phyloP scores from a whole-genome alignment of 1,140 invertebrate species.

The Matsumurasca onukii region DNA sequence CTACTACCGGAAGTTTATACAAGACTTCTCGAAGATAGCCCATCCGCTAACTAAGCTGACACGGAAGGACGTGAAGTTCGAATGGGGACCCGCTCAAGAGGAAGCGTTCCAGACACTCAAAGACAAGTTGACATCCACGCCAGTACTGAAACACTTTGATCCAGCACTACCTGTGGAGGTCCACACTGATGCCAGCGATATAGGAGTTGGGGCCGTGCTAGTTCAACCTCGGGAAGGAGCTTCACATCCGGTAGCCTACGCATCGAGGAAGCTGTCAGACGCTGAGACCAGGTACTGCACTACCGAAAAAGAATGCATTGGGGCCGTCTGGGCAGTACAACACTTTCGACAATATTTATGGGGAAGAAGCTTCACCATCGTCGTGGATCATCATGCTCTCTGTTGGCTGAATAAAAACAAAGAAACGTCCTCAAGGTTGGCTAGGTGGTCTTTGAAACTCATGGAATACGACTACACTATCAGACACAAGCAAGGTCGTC shows the following conservation, averaged over 20 bases:
- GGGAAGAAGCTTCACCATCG: too few species aligned
- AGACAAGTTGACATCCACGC: conserved; percentile 29
- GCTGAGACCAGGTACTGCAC: too few species aligned
- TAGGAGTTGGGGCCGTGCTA: conserved; percentile 42
- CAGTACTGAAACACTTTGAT: conserved; percentile 39
- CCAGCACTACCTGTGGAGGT: conserved; percentile 41
- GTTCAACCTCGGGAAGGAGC: conserved; percentile 37
- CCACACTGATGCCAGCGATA: conserved; percentile 43
- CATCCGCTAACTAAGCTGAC: conserved; percentile 42
- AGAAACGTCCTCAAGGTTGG: too few species aligned
- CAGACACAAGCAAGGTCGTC: too few species aligned
- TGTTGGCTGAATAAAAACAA: too few species aligned
- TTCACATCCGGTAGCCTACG: conserved; percentile 37
- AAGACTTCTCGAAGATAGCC: conserved; percentile 44
- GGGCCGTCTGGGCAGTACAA: too few species aligned
- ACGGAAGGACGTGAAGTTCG: not conserved
- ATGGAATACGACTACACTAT: too few species aligned
- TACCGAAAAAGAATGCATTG: too few species aligned
- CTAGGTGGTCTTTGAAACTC: too few species aligned
- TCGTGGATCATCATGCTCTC: too few species aligned
- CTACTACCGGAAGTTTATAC: conserved; percentile 47
- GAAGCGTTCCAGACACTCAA: conserved; percentile 14
- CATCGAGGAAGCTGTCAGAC: too few species aligned
- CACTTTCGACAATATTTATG: too few species aligned
- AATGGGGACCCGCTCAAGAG: not conserved